Conservation (phyloP, 2,113 vertebrate genomes). For the Falco punctatus region DNA sequence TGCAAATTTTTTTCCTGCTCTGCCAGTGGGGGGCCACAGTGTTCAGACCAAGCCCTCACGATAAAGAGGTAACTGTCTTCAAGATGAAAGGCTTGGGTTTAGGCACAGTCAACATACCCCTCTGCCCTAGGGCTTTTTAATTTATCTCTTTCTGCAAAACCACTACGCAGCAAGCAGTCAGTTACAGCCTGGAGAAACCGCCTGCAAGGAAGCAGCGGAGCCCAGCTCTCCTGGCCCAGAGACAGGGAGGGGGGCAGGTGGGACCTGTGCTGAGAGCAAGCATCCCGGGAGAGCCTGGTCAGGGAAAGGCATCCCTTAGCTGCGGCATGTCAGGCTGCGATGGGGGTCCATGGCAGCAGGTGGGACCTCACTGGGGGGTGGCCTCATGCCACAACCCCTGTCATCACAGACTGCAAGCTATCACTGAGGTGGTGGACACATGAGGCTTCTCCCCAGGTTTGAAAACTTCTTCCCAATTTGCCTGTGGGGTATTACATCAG, state of each 20-base stretch:
- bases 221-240: not conserved
- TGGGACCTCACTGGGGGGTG: not conserved
- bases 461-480: not conserved
- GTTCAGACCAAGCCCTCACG: rapidly evolving
- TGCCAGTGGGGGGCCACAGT: not conserved
- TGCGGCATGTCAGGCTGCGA: rapidly evolving
- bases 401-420: not conserved
- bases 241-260: rapidly evolving
- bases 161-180: not conserved
- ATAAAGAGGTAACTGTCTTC: not conserved
- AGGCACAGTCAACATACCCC: not conserved
- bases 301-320: not conserved
- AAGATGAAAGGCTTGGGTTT: not conserved
- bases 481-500: not conserved
- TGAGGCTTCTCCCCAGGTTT: not conserved
- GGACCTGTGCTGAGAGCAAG: not conserved
- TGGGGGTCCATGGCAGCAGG: too few species aligned
- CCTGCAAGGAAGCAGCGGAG: not conserved
- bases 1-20: not conserved
- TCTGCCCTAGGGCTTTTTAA: not conserved
- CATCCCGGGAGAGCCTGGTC: rapidly evolving
- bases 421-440: not conserved
- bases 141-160: not conserved
- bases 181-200: not conserved
- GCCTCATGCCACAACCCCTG: not conserved